Base-by-base conservation (phyloP, 2,797 vertebrate species). In the Liparis tanakae region DNA sequence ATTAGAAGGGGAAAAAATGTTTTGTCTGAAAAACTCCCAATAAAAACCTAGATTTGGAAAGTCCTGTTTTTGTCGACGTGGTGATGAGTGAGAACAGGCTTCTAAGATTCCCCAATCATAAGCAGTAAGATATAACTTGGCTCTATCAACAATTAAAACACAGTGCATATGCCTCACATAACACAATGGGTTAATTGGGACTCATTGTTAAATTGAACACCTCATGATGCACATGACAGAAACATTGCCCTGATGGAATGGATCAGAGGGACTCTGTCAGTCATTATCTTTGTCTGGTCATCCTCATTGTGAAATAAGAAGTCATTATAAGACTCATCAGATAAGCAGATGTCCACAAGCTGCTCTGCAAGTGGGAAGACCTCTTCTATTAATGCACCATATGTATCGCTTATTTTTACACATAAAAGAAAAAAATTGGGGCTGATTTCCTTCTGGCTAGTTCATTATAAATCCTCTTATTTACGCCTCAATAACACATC, bases 311-410 rank as follows among this genome's bases (percentile, higher is more conserved):
- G 44, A 78, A 87, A 82, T 76, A 81, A 81, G 44, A 79, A 85
- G 72, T 87, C 81, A 86, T 87, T 89, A 87, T 85, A 72, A 86
- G 85, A 89, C 81, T 84, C 93, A 93, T 94, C 93, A 93, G 90
- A 93, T 88, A 82, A 94, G 84, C 94, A 94, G 94, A 93, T 95
- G 94, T 94, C 89, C 87, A 84, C 92, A 93, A 94, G 93, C 92
- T 93, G 91, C 89, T 91, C 82, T 84, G 86, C 54, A 74, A 83
- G 82, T 72, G 87, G 92, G 89, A 89, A 86, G 87, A 90, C 85
- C 78, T 81, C 83, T 84, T 79, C 67, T 76, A 80, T 73, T 84
- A 87, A 87, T 55, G 56, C 67, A 55, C 85, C 85, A 91, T 87
- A 81, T 84, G 89, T 56, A 76, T 59, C 5, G 10, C 63, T 15